These are phyloP conservation scores for Dromius quadrimaculatus DNA, from an alignment of 2,888 invertebrate species.

Conservation along the genomic window DNA sequence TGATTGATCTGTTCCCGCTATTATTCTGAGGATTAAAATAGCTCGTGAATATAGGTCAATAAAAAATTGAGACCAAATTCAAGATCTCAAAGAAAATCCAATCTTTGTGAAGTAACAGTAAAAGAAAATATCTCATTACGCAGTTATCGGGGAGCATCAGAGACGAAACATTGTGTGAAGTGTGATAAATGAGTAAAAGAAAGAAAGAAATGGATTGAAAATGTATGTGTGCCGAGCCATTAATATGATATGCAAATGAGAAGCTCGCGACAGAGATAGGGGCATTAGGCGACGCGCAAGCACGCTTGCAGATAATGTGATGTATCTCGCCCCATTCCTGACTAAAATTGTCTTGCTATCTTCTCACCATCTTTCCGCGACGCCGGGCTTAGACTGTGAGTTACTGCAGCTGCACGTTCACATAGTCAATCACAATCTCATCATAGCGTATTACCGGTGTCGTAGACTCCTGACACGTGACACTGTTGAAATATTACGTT, in stretches of 20 bases:
- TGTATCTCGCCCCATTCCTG: slow-evolving; percentile 50
- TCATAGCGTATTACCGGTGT: slow-evolving; percentile 36
- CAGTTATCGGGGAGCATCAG: slow-evolving; percentile 27
- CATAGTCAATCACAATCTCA: slow-evolving; percentile 15
- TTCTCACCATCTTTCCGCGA: slow-evolving; percentile 38
- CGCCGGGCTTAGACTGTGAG: slow-evolving; percentile 35
- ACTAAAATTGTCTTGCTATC: slow-evolving; percentile 53
- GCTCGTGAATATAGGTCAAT: background rate
- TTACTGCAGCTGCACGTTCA: background rate
- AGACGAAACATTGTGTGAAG: slow-evolving; percentile 31
- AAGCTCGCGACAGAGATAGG: slow-evolving; percentile 46
- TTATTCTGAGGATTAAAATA: background rate
- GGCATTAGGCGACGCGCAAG: slow-evolving; percentile 33
- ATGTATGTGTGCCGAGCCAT: slow-evolving; percentile 56
- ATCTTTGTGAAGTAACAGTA: slow-evolving; percentile 8
- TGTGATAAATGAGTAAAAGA: slow-evolving; percentile 29
- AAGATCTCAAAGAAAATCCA: slow-evolving; percentile 29
- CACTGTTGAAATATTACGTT: slow-evolving; percentile 50
- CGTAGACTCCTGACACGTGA: slow-evolving; percentile 41
- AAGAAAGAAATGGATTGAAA: slow-evolving; percentile 57
- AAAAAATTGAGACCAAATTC: background rate
- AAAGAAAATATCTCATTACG: slow-evolving; percentile 14
- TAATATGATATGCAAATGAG: slow-evolving; percentile 58
- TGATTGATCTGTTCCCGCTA: too few relatives aligned
- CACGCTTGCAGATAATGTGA: slow-evolving; percentile 52